A percentile compares a stretch with the other conserved stretches of the same genome.
These are phyloP conservation scores for Crocodylus rhombifer DNA, from an alignment of 2,797 vertebrate species.

Conservation along the genomic window DNA sequence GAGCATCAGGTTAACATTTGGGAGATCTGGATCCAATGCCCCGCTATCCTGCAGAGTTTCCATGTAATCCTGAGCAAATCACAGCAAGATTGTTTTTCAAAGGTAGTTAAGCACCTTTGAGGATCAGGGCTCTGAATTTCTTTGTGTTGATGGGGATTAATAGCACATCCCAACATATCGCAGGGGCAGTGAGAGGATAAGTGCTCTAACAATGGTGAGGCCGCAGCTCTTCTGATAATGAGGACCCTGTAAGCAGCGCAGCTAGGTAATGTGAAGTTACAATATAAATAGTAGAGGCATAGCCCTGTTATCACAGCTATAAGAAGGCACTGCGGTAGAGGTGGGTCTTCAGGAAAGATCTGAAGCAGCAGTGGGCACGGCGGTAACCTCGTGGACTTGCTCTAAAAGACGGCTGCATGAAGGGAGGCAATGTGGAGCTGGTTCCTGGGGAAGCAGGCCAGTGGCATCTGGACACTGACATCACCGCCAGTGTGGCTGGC, in stretches of 20 bases:
- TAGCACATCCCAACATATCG: constrained; percentile 24
- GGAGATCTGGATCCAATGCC: neutral
- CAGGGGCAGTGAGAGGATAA: neutral
- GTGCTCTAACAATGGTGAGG: neutral
- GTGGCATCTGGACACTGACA: neutral
- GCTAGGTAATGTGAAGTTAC: neutral
- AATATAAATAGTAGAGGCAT: neutral
- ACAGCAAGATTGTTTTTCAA: constrained; percentile 29
- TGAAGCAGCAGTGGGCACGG: neutral
- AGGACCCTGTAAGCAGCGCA: constrained; percentile 15
- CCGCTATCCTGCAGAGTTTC: neutral
- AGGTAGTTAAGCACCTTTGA: constrained; percentile 9
- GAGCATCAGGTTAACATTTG: neutral
- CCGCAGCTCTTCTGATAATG: neutral
- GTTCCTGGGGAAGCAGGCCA: neutral
- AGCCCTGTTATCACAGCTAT: neutral
- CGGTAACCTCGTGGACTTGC: neutral
- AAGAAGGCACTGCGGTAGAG: accelerated
- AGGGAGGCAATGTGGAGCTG: neutral
- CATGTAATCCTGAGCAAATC: neutral
- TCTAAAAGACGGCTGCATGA: neutral
- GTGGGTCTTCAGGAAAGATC: neutral
- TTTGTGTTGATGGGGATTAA: neutral
- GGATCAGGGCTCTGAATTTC: neutral
- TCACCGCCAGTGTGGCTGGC: neutral